A percentile compares a stretch with the other conserved stretches of the same genome.
phyloP scores from a whole-genome alignment of 2,113 vertebrate genomes.

The Leiothrix lutea region DNA sequence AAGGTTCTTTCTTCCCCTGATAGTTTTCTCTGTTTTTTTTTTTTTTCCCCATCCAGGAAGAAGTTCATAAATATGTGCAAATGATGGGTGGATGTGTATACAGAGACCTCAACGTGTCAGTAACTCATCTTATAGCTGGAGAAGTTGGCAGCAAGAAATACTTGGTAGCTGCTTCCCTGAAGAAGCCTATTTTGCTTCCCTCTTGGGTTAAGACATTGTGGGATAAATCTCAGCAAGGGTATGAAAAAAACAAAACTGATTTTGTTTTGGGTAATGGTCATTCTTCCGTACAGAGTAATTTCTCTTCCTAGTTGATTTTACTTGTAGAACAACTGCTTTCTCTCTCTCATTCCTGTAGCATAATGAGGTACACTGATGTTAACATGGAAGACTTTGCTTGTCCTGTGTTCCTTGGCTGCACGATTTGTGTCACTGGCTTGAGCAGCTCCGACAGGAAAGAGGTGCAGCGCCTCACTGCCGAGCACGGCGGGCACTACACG shows the following conservation, averaged over 20 bases:
- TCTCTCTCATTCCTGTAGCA: conserved; percentile 61
- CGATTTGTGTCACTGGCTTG: conserved; percentile 91
- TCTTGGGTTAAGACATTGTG: conserved; percentile 90
- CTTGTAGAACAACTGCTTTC: neutral
- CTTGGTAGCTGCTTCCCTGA: conserved; percentile 90
- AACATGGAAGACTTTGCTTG: conserved; percentile 82
- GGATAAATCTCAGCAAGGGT: conserved; percentile 91
- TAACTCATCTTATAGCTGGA: conserved; percentile 95
- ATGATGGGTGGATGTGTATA: conserved; percentile 93
- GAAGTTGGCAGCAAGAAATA: conserved; percentile 99
- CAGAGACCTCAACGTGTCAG: conserved; percentile 88
- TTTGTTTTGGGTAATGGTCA: neutral
- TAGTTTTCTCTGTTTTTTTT: neutral
- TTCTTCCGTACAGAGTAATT: neutral
- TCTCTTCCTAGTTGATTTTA: neutral
- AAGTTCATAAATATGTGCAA: conserved; percentile 89
- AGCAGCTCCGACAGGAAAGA: conserved; percentile 83
- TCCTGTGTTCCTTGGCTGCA: conserved; percentile 90
- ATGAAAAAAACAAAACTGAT: neutral
- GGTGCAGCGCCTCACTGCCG: conserved; percentile 86
- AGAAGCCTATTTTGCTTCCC: conserved; percentile 90
- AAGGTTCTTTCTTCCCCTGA: neutral
- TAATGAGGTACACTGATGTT: conserved; percentile 85
- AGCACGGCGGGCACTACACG: conserved; percentile 87
- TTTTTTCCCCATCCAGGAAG: conserved; percentile 74